Percentiles rank a stretch among this genome's conserved stretches.
phyloP scores from a whole-genome alignment of 2,797 vertebrate genomes.

The Harpagifer antarcticus region DNA sequence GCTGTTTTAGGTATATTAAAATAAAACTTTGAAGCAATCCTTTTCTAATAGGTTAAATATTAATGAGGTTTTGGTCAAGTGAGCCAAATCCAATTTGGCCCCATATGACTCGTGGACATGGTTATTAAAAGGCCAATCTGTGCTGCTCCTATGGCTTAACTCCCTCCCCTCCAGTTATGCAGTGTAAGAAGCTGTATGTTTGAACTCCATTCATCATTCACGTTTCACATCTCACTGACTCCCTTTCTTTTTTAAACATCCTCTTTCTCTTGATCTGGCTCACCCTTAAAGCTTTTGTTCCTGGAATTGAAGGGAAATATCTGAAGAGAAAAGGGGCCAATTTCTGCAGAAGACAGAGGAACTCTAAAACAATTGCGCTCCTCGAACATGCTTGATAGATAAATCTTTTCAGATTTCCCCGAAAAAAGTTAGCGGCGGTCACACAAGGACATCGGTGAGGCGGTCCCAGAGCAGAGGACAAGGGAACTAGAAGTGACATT shows the following conservation, averaged over 20 bases:
- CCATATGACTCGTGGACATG: conserved; percentile 76
- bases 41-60: conserved; percentile 77
- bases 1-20: conserved; percentile 67
- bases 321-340: conserved; percentile 57
- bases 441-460: conserved; percentile 80
- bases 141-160: conserved; percentile 68
- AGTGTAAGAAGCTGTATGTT: conserved; percentile 62
- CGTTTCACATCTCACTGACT: conserved; percentile 53
- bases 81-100: conserved; percentile 81
- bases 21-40: conserved; percentile 72
- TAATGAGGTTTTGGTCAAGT: conserved; percentile 82
- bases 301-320: conserved; percentile 53
- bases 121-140: conserved; percentile 80
- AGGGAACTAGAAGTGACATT: conserved; percentile 87
- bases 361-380: conserved; percentile 69
- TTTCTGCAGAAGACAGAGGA: conserved; percentile 59
- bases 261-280: conserved; percentile 49
- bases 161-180: conserved; percentile 47
- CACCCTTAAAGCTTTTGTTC: conserved; percentile 61
- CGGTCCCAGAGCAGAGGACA: conserved; percentile 78
- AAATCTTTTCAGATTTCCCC: conserved; percentile 67
- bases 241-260: conserved; percentile 45
- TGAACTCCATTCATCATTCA: conserved; percentile 64
- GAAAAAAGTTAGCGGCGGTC: conserved; percentile 79
- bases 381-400: conserved; percentile 70